Conservation (phyloP, 2,888 invertebrate species). For the Acanthococcus lagerstroemiae region DNA sequence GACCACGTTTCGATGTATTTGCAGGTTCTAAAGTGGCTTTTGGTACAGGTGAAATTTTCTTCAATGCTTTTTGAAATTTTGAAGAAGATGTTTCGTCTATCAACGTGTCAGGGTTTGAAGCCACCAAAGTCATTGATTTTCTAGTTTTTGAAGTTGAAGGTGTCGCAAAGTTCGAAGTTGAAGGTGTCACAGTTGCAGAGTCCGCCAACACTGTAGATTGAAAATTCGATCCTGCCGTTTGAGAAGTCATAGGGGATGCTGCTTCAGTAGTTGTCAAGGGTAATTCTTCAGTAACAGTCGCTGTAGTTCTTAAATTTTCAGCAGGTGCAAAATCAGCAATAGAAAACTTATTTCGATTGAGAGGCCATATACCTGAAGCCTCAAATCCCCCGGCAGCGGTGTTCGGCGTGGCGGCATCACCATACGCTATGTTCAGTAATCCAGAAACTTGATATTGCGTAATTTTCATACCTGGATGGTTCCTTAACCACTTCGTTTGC, state of each 20-base stretch:
- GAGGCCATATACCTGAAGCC: constrained; percentile 33
- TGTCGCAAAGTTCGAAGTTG: too few species aligned
- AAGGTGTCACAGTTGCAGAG: background rate
- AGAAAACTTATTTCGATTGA: constrained; percentile 16
- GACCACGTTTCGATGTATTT: background rate
- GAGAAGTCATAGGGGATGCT: background rate
- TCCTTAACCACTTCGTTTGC: constrained; percentile 35
- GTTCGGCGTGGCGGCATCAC: constrained; percentile 32
- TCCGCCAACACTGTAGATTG: background rate
- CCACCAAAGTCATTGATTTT: background rate
- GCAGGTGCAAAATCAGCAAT: constrained; percentile 2
- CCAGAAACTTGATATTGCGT: constrained; percentile 34
- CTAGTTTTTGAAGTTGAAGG: too few species aligned
- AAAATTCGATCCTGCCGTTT: background rate
- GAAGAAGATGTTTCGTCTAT: background rate
- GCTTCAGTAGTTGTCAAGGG: background rate
- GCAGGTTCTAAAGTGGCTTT: background rate
- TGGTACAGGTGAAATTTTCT: too few species aligned
- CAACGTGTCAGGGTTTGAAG: background rate
- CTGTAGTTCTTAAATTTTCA: background rate
- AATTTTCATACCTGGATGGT: constrained; percentile 33
- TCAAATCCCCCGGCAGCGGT: constrained; percentile 33
- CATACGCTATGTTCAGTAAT: constrained; percentile 35
- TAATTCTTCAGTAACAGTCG: background rate
- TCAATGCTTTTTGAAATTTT: too few species aligned